A percentile compares a stretch with the other conserved stretches of the same genome.
phyloP scores from a whole-genome alignment of 2,888 invertebrate species.

The Alitta virens region DNA sequence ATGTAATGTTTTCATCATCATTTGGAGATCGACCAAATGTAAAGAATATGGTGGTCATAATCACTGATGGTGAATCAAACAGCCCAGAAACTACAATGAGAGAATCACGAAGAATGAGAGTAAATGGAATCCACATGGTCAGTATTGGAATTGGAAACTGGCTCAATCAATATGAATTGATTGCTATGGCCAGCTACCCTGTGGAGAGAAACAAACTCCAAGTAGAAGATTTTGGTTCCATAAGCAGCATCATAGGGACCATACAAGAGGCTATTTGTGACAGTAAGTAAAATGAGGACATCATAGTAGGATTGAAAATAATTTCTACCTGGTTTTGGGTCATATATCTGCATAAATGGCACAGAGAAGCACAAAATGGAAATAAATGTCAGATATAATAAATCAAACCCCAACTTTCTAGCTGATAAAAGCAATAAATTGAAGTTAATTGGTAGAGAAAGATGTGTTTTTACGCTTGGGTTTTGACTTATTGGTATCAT shows the following conservation, averaged over 20 bases:
- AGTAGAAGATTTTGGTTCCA: not conserved
- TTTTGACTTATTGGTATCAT: no score
- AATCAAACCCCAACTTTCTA: no score
- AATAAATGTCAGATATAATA: no score
- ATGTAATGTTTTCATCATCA: not conserved
- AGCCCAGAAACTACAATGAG: constrained; percentile 8
- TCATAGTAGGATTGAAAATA: no score
- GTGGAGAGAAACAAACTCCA: not conserved
- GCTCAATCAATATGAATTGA: not conserved
- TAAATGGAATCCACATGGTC: not conserved
- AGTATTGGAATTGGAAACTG: not conserved
- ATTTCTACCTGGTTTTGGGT: no score
- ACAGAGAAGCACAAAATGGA: no score
- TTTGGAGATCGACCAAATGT: constrained; percentile 37
- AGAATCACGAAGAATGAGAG: constrained; percentile 3
- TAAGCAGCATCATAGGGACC: not conserved
- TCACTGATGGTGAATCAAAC: constrained; percentile 48
- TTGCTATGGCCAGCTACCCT: not conserved
- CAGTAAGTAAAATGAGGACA: not conserved
- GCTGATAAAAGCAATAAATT: no score
- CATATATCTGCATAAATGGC: no score
- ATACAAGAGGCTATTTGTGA: not conserved
- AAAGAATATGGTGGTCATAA: constrained; percentile 32
- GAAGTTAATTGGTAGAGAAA: no score
- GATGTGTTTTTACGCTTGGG: no score